Conservation (phyloP, 2,797 vertebrate genomes). For the Merluccius polli region DNA sequence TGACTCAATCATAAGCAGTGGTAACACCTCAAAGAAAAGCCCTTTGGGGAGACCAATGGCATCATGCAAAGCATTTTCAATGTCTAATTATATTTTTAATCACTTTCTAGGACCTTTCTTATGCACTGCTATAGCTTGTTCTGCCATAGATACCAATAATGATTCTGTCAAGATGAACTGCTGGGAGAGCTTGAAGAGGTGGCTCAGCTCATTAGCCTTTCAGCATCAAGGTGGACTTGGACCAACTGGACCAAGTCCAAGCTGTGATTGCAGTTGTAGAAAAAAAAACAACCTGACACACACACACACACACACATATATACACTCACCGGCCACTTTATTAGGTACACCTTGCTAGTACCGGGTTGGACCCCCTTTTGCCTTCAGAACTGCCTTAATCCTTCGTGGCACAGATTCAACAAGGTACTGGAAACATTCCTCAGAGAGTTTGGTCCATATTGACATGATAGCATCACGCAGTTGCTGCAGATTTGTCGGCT, state of each 20-base stretch:
- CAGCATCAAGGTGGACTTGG: conserved; percentile 2
- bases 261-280: neutral
- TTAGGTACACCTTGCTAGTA: too few relatives aligned
- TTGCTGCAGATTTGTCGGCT: too few relatives aligned
- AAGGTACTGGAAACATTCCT: too few relatives aligned
- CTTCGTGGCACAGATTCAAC: too few relatives aligned
- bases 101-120: neutral
- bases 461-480: too few relatives aligned
- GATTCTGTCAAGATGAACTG: neutral
- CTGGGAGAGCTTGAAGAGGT: neutral
- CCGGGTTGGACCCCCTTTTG: too few relatives aligned
- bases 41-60: neutral
- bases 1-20: neutral
- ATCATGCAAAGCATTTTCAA: neutral
- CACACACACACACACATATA: too few relatives aligned
- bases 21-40: neutral
- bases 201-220: neutral
- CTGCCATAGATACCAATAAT: neutral
- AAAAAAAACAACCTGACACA: too few relatives aligned
- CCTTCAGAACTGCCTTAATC: too few relatives aligned
- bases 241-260: neutral
- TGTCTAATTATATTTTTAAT: neutral
- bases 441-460: too few relatives aligned
- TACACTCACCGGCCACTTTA: too few relatives aligned
- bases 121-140: neutral